Conservation (phyloP, 1,140 invertebrate species). For the Varroa destructor region DNA sequence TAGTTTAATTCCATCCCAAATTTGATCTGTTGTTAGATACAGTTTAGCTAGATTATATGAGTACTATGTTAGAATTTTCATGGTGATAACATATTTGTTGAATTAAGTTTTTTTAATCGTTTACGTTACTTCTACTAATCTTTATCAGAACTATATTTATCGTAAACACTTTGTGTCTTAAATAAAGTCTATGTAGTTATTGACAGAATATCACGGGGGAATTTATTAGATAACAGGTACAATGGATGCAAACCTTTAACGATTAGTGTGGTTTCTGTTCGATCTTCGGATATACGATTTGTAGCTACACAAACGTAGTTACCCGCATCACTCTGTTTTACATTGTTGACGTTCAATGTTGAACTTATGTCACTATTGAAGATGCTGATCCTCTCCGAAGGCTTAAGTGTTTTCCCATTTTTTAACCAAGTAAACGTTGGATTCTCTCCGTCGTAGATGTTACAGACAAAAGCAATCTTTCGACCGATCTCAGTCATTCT, state of each 20-base stretch:
- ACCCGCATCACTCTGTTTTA: neutral
- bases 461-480: neutral
- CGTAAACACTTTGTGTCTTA: too few species aligned
- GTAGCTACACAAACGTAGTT: neutral
- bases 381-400: neutral
- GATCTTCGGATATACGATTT: slow-evolving; percentile 2
- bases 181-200: too few species aligned
- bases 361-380: slow-evolving; percentile 5
- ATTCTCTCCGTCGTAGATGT: slow-evolving; percentile 12
- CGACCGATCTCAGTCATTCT: neutral
- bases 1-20: too few species aligned
- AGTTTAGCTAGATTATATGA: too few species aligned
- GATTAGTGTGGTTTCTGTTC: neutral
- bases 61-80: too few species aligned
- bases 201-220: too few species aligned
- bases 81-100: too few species aligned
- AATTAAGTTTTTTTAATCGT: too few species aligned
- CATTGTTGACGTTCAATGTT: neutral
- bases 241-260: neutral
- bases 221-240: too few species aligned
- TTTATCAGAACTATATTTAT: too few species aligned
- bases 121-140: too few species aligned
- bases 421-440: slow-evolving; percentile 6
- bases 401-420: neutral
- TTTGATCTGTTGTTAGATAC: too few species aligned